A percentile compares a stretch with the other conserved stretches of the same genome.
phyloP scores from a whole-genome alignment of 1,140 invertebrate species.

The Anastatus disparis region DNA sequence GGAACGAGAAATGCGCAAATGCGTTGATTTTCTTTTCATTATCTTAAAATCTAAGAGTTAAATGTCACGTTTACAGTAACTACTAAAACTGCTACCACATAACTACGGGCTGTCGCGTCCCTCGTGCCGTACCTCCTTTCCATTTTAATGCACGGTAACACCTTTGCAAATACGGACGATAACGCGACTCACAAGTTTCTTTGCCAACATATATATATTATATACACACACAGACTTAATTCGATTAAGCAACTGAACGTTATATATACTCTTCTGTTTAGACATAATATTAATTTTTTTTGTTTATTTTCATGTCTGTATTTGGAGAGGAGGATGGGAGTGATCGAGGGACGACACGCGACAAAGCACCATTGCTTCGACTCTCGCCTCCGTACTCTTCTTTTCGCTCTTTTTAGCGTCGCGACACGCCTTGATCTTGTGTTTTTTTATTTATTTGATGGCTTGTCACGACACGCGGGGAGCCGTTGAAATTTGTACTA shows the following conservation, averaged over 20 bases:
- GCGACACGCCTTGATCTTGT: background rate
- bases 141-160: background rate
- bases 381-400: slow-evolving; percentile 4
- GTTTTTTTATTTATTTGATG: slow-evolving; percentile 2
- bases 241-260: slow-evolving; percentile 26
- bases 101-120: slow-evolving; percentile 15
- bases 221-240: slow-evolving; percentile 34
- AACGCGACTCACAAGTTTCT: background rate
- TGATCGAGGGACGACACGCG: background rate
- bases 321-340: background rate
- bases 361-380: slow-evolving; percentile 24
- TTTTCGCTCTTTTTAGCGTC: slow-evolving; percentile 8
- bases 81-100: slow-evolving; percentile 29
- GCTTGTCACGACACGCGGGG: background rate
- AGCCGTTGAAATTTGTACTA: slow-evolving; percentile 27
- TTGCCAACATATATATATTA: slow-evolving; percentile 31
- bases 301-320: slow-evolving; percentile 11
- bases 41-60: slow-evolving; percentile 33
- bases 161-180: background rate
- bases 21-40: slow-evolving; percentile 22
- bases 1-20: slow-evolving; percentile 35
- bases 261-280: slow-evolving; percentile 20
- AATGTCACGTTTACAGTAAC: slow-evolving; percentile 37
- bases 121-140: slow-evolving; percentile 18
- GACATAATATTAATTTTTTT: slow-evolving; percentile 1